phyloP scores from a whole-genome alignment of 2,113 vertebrate genomes.

The Istiophorus platypterus region DNA sequence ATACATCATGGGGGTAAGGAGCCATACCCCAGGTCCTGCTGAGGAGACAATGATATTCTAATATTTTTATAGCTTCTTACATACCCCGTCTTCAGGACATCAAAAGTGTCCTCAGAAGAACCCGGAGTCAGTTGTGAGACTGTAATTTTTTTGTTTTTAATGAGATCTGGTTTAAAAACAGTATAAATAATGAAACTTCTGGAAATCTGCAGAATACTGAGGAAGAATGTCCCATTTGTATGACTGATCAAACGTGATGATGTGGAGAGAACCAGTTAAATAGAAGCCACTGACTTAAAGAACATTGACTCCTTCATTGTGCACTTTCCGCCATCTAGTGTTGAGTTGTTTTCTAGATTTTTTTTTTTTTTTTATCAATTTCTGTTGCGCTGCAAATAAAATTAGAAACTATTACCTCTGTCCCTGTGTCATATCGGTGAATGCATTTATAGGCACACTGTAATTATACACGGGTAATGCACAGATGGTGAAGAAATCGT shows the following conservation, averaged over 20 bases:
- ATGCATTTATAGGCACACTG: too few species aligned
- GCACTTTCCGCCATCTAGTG: slow-evolving; percentile 44
- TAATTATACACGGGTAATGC: too few species aligned
- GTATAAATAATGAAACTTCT: neutral
- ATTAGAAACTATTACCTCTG: too few species aligned
- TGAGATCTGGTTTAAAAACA: neutral
- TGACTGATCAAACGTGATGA: too few species aligned
- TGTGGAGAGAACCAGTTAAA: too few species aligned
- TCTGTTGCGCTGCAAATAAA: neutral
- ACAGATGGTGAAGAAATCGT: too few species aligned
- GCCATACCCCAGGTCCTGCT: neutral
- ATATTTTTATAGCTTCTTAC: neutral
- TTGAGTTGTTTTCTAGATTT: too few species aligned
- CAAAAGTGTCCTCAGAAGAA: too few species aligned
- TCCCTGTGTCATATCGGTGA: too few species aligned
- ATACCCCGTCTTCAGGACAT: neutral
- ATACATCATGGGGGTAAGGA: neutral
- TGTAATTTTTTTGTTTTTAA: too few species aligned
- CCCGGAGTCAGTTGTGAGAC: neutral
- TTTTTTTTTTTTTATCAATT: neutral
- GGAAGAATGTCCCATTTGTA: neutral
- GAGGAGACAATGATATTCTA: neutral
- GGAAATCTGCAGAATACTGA: neutral
- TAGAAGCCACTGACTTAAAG: too few species aligned
- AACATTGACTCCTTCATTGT: neutral